These are phyloP conservation scores for Parnassius glacialis DNA, from an alignment of 2,888 invertebrate genomes.

Conservation along the genomic window DNA sequence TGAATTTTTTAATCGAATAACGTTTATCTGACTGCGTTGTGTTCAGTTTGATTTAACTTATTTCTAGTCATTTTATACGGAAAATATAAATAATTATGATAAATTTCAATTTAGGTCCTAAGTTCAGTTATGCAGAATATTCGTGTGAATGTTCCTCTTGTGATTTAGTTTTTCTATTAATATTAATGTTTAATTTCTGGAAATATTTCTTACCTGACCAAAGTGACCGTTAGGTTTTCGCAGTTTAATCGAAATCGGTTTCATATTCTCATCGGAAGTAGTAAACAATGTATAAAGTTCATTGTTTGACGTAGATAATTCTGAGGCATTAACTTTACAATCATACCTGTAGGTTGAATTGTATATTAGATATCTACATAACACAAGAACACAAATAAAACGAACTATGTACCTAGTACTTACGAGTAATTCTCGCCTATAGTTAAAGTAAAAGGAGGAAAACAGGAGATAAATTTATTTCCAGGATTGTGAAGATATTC, in stretches of 20 bases:
- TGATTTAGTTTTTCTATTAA: too few species aligned
- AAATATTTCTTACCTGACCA: slow-evolving; percentile 46
- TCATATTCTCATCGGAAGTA: slow-evolving; percentile 40
- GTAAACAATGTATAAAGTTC: slow-evolving; percentile 52
- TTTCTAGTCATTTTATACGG: too few species aligned
- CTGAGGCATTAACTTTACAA: slow-evolving; percentile 50
- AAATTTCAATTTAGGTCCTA: too few species aligned
- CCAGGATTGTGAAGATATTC: slow-evolving; percentile 36
- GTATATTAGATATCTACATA: slow-evolving; percentile 6
- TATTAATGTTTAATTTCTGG: too few species aligned
- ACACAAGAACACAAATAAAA: background rate
- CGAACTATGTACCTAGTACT: slow-evolving; percentile 38
- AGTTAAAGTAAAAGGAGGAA: slow-evolving; percentile 44
- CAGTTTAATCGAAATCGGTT: slow-evolving; percentile 49
- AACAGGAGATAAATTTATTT: slow-evolving; percentile 37
- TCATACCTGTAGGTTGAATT: slow-evolving; percentile 44
- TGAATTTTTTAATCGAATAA: too few species aligned
- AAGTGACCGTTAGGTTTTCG: slow-evolving; percentile 49
- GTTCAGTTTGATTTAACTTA: too few species aligned
- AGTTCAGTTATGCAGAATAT: too few species aligned
- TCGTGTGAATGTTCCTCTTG: too few species aligned
- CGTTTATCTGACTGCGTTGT: too few species aligned
- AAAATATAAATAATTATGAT: too few species aligned
- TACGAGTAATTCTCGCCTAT: slow-evolving; percentile 56
- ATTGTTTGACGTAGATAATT: slow-evolving; percentile 36